These are phyloP conservation scores for Anthophora plumipes DNA, from an alignment of 2,888 invertebrate genomes.

Conservation along the genomic window DNA sequence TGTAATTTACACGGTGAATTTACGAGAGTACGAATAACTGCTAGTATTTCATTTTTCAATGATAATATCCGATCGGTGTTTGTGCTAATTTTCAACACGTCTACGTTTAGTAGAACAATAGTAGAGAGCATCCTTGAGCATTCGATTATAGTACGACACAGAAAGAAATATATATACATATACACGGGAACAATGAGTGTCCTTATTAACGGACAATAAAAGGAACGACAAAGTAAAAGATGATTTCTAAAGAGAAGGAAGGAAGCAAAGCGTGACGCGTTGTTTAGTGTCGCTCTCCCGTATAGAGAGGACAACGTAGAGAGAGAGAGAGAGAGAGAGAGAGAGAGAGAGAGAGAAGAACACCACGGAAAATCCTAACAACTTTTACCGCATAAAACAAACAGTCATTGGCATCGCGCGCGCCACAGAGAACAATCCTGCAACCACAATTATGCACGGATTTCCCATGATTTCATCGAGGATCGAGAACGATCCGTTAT, in stretches of 20 bases:
- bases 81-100: neutral
- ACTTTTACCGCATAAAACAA: constrained; percentile 60
- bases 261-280: constrained; percentile 24
- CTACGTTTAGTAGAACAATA: neutral
- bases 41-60: too few species aligned
- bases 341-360: constrained; percentile 24
- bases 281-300: neutral
- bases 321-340: too few species aligned
- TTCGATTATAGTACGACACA: neutral
- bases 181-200: neutral
- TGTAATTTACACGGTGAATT: neutral
- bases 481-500: constrained; percentile 27
- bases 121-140: neutral
- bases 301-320: too few species aligned
- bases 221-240: neutral
- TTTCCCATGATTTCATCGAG: constrained; percentile 72
- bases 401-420: constrained; percentile 56
- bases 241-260: constrained; percentile 17
- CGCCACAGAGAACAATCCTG: constrained; percentile 49
- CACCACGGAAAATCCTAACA: constrained; percentile 65
- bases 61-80: too few species aligned
- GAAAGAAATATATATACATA: neutral
- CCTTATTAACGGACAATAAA: neutral
- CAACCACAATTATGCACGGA: constrained; percentile 60
- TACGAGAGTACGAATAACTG: neutral